phyloP scores from a whole-genome alignment of 2,797 vertebrate genomes.

The Crotalus adamanteus region DNA sequence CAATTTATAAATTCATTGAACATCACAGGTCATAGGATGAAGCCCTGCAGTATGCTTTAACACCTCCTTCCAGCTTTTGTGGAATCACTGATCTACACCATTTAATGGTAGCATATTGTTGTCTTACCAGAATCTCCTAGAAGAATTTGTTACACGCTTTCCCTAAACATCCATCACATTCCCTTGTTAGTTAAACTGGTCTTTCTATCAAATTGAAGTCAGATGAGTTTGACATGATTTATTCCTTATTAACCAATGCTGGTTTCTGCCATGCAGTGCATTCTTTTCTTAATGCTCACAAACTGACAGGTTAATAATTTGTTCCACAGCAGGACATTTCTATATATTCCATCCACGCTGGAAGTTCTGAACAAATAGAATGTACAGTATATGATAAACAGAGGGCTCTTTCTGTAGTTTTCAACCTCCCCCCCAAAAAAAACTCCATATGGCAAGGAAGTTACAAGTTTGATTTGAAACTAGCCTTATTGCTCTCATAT shows the following conservation, averaged over 20 bases:
- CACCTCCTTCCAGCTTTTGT: background rate
- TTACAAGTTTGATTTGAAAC: background rate
- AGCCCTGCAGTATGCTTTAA: background rate
- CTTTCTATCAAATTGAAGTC: background rate
- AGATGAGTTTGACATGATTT: background rate
- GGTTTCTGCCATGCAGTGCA: background rate
- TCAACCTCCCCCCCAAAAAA: background rate
- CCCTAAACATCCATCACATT: background rate
- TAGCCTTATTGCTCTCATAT: background rate
- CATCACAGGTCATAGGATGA: background rate
- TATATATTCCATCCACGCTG: background rate
- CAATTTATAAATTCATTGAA: background rate
- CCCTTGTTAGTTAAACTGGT: background rate
- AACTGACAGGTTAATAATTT: background rate
- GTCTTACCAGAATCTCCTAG: background rate
- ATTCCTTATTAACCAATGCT: background rate
- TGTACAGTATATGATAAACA: background rate
- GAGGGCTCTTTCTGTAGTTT: background rate
- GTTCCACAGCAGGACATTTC: background rate
- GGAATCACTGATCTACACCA: background rate
- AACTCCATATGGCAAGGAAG: background rate
- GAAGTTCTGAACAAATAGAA: background rate
- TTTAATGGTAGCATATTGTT: background rate
- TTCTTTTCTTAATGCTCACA: background rate
- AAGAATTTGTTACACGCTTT: background rate